Evolutionary conservation across 2,113 vertebrate genomes (phyloP), one percentile per base, ranked within the genome.

Genomic region (Miniopterus natalensis): DNA sequence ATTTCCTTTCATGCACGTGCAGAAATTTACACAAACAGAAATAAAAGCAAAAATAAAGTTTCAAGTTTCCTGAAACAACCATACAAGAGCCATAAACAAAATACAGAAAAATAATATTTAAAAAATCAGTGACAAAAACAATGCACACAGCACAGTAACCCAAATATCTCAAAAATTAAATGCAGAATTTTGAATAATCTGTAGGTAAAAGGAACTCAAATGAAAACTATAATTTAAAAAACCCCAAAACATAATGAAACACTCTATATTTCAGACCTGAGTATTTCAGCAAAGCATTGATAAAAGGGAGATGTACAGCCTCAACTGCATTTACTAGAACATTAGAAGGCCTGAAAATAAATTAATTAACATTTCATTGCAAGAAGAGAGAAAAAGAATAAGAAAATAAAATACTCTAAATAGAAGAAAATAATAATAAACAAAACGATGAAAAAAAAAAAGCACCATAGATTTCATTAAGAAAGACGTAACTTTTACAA

Each of bases 51-150:
- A 90, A 31, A 71, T 42, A 87, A 92, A 68, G 21, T 90, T 85
- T 74, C 14, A 71, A 45, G 21, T 70, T 83, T 96, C n/a, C 57
- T 59, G 20, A 90, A 93, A 55, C 57, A 25, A 81, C 14, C 20
- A 90, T 31, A 36, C 21, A 31, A 36, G 57, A 88, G 49, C 66
- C 55, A 78, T 29, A 81, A 85, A 74, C 21, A 53, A 89, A 73
- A 92, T 66, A 57, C 2, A 8, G 15, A 79, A 55, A 84, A 88
- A 83, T 47, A 77, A 66, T 70, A 75, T 63, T 70, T 71, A n/a
- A 53, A 84, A 96, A 96, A 80, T 92, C 49, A 59, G 12, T 73
- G 51, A 49, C 61, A 94, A 79, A 94, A 77, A 75, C 13, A 93
- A 86, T 25, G 13, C 17, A 51, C 20, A 66, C 31, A 90, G n/a